These are phyloP conservation scores for Lordiphosa fenestrarum DNA, from an alignment of 2,888 invertebrate species.

Conservation along the genomic window DNA sequence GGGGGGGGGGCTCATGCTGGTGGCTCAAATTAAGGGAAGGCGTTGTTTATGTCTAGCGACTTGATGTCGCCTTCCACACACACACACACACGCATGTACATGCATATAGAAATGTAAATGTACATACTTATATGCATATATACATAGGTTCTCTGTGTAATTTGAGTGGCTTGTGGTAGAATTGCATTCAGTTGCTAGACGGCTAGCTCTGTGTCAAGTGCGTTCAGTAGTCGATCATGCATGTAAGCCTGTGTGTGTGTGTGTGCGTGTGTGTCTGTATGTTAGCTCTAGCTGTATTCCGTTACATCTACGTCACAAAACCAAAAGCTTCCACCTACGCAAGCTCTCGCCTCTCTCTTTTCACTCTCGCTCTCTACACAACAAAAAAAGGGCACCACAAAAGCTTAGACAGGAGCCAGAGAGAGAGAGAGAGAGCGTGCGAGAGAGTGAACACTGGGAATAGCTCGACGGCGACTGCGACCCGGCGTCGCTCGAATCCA, in stretches of 20 bases:
- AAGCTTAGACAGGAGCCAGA: constrained; percentile 2
- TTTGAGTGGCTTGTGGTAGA: background rate
- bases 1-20: background rate
- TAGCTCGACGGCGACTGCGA: constrained; percentile 1
- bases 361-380: background rate
- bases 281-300: background rate
- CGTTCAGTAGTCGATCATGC: background rate
- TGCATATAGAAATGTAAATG: background rate
- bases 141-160: too few species aligned
- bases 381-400: constrained; percentile 3
- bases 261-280: too few species aligned
- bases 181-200: constrained; percentile 4
- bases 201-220: constrained; percentile 3
- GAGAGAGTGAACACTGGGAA: too few species aligned
- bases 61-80: background rate
- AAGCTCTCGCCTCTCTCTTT: background rate
- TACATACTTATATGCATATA: too few species aligned
- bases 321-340: constrained; percentile 4
- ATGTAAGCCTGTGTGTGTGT: background rate
- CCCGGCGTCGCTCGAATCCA: constrained; percentile 10
- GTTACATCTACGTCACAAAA: constrained; percentile 1
- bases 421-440: too few species aligned
- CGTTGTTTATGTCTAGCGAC: constrained; percentile 7
- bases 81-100: background rate
- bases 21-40: background rate